Evolutionary conservation across 2,888 invertebrate genomes (phyloP).

Genomic region (Drosophila merina): DNA sequence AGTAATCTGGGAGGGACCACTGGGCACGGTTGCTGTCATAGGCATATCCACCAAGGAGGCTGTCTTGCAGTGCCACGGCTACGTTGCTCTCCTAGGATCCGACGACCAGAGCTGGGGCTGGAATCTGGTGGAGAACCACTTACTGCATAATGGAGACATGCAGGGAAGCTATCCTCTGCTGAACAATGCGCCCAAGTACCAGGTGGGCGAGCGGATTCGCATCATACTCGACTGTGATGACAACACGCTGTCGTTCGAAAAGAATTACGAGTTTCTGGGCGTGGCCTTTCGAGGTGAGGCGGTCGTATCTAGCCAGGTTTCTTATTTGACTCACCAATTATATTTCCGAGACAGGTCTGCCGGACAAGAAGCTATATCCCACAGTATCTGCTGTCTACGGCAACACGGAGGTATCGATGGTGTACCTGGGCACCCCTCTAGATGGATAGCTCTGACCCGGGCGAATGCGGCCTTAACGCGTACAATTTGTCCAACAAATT

Average conservation of each 20-base stretch:
- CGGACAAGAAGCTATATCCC: conserved; percentile 96
- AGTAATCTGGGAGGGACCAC: conserved; percentile 98
- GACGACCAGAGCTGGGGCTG: conserved; percentile 99
- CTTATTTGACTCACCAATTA: background rate
- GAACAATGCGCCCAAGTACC: conserved; percentile 98
- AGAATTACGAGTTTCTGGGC: conserved; percentile 98
- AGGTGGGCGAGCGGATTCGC: conserved; percentile 98
- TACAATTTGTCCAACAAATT: conserved; percentile 60
- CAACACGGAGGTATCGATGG: conserved; percentile 99
- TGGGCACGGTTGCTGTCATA: conserved; percentile 98
- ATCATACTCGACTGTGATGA: conserved; percentile 99
- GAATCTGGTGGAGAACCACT: conserved; percentile 99
- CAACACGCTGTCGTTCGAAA: conserved; percentile 98
- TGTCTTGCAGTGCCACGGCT: conserved; percentile 96
- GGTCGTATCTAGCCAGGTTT: background rate
- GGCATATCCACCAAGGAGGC: conserved; percentile 98
- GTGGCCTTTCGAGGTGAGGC: conserved; percentile 95
- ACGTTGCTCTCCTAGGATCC: conserved; percentile 96
- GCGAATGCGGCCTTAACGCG: conserved; percentile 63
- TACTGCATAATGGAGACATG: conserved; percentile 97
- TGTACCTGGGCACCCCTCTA: conserved; percentile 97
- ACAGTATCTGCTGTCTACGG: conserved; percentile 99
- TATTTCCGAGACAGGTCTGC: conserved; percentile 88
- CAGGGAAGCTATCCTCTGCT: conserved; percentile 96
- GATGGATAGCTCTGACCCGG: conserved; percentile 89